Percentiles rank a stretch among this genome's conserved stretches.
These are phyloP conservation scores for Halichondria panicea DNA, from an alignment of 37 sponge, comb jelly and placozoan species.

Conservation along the genomic window DNA sequence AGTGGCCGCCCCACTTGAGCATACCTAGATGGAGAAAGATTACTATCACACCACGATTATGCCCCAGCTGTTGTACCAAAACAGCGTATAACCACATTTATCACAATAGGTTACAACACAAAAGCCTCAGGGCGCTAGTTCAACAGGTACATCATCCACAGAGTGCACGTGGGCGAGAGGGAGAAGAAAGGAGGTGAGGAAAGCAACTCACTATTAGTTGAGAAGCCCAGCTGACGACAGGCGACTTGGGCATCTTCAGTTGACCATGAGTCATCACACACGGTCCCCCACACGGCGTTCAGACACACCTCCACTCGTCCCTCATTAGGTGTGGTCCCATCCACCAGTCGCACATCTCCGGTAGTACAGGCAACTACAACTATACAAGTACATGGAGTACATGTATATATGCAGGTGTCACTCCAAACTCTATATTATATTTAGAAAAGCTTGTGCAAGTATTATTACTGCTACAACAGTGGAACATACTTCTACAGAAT, in stretches of 20 bases:
- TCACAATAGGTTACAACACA: no score
- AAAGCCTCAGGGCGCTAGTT: no score
- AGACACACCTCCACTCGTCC: constrained; percentile 27
- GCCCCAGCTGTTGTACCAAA: no score
- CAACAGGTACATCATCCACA: no score
- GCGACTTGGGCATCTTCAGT: constrained; percentile 23
- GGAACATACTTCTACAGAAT: neutral
- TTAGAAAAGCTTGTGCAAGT: neutral
- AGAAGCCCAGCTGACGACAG: constrained; percentile 23
- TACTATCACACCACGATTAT: no score
- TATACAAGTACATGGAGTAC: neutral
- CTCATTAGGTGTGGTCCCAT: constrained; percentile 5
- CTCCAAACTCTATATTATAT: neutral
- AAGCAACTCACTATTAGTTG: neutral
- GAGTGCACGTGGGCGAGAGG: no score
- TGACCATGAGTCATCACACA: constrained; percentile 27
- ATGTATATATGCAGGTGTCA: neutral
- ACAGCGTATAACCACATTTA: no score
- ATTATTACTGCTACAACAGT: neutral
- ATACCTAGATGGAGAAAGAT: no score
- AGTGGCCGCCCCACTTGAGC: no score
- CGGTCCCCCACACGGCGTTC: constrained; percentile 29
- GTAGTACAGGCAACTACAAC: no score
- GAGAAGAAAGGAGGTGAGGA: no score
- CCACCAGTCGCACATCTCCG: neutral